These are phyloP conservation scores for Poeciliopsis infans DNA, from an alignment of 2,797 vertebrate species.

Conservation along the genomic window DNA sequence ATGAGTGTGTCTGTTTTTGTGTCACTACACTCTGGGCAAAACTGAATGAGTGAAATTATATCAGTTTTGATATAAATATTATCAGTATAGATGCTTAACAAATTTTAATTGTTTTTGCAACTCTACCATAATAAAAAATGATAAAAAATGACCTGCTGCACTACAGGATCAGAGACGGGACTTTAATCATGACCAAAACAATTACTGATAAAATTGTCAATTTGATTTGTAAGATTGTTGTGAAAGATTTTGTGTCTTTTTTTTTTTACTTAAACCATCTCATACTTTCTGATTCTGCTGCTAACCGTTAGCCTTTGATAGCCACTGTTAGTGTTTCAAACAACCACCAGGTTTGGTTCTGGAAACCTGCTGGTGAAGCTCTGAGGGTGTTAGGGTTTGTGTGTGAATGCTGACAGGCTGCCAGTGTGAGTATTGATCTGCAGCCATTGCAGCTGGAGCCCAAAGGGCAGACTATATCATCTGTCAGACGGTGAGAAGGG, in stretches of 20 bases:
- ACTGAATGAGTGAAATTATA: not conserved
- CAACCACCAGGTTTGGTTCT: slow-evolving; percentile 71
- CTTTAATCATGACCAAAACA: not conserved
- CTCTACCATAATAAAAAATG: not conserved
- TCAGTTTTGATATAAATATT: not conserved
- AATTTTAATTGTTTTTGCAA: not conserved
- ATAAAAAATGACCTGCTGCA: not conserved
- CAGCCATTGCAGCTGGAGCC: slow-evolving; percentile 62
- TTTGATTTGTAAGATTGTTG: not conserved
- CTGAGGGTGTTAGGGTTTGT: not conserved
- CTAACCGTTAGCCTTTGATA: slow-evolving; percentile 2
- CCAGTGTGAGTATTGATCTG: slow-evolving; percentile 73
- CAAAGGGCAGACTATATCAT: slow-evolving; percentile 72
- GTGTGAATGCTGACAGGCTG: slow-evolving; percentile 66
- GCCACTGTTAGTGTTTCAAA: slow-evolving; percentile 37
- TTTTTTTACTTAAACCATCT: not conserved
- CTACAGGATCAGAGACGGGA: not conserved
- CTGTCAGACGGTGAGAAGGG: slow-evolving; percentile 72
- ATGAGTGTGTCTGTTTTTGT: no score
- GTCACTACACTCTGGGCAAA: not conserved
- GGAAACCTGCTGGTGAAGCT: slow-evolving; percentile 41
- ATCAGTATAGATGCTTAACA: not conserved
- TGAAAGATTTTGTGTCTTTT: not conserved
- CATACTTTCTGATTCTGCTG: slow-evolving; percentile 9
- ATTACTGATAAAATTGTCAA: not conserved